Base-by-base conservation (phyloP, 2,888 invertebrate genomes). In the Theodoxus fluviatilis region DNA sequence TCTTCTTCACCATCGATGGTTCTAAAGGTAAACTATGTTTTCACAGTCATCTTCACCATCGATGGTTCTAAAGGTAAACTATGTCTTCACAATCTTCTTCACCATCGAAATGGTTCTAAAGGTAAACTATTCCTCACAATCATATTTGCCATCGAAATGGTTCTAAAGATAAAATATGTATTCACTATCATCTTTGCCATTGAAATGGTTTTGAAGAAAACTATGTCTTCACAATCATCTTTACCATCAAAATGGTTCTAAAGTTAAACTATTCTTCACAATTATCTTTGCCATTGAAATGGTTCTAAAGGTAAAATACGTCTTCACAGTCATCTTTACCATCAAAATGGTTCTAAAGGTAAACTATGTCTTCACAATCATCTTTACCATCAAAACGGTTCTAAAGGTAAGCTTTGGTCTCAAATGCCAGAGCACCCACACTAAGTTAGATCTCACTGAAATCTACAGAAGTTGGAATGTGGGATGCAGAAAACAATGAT, bases 211-310 rank as follows among this genome's bases (percentile, higher is more conserved):
- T 57, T 31, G 3, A n/a, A 2, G 31, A 4, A 25, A 6, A 25
- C 31, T 57, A 25, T 9, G 15, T 57, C 31, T 28, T 49, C n/a
- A 49, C 25, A 49, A 49, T 4, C 25, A 49, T 7, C 9, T 3
- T 49, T 49, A 22, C 3, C n/a, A n/a, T n/a, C n/a, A n/a, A n/a
- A n/a, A n/a, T n/a, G n/a, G n/a, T n/a, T n/a, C n/a, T n/a, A n/a
- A n/a, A n/a, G n/a, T n/a, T n/a, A n/a, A 99, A 99, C 89, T 98
- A 99, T 88, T 97, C 72, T 99, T 99, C 89, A 99, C 99, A 18
- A 93, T 92, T 68, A 96, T 7, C 9, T 3, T 49, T 49, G n/a
- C 3, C n/a, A n/a, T n/a, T n/a, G n/a, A n/a, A n/a, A n/a, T n/a
- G n/a, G n/a, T n/a, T n/a, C n/a, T n/a, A n/a, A n/a, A n/a, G n/a